Evolutionary conservation across 2,888 invertebrate genomes (phyloP), one percentile per base, ranked within the genome.

Genomic region (Lasioglossum vierecki): DNA sequence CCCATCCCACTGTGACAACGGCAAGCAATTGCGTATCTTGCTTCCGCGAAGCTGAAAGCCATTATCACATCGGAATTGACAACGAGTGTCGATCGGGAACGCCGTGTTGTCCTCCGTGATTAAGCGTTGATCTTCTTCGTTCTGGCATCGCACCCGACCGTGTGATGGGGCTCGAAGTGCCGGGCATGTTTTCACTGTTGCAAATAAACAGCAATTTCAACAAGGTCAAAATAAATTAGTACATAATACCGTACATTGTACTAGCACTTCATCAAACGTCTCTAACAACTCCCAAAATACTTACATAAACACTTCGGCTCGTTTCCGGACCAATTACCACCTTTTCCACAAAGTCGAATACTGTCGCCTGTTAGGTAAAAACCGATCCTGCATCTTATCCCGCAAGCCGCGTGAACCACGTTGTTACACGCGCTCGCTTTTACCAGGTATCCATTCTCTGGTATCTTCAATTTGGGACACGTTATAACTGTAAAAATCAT

Each of bases 371-470:
- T 91, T 92, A 95, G 90, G 93, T 95, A 94, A 93, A 96, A 97
- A 1, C 97, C 97, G 44, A 96, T 96, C 90, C 96, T 96, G 92
- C 97, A 97, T 70, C 96, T 95, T 11, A 97, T 95, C 0, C 97
- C 97, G 93, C 97, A 97, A 0, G 97, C 97, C n/a, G 97, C 97
- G 92, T 97, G 96, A 75, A 97, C 95, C 9, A 96, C 96, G 90
- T 96, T 96, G 82, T 95, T 96, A 92, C 97, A 97, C 46, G 95
- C 95, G 63, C 95, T 95, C 2, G 92, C 93, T 89, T 96, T 96
- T 2, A 97, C 96, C 91, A 97, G 96, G 93, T 97, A 97, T 6
- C 97, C 97, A 92, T 97, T 96, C 77, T 96, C 95, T 0, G 97
- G 97, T 2, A 96, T 95, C 22, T 92, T 92, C 78, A 97, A 91